Evolutionary conservation across 35 echinoderm and acorn worm genomes (phyloP), one percentile per base, ranked within the genome.

Genomic region (Diadema setosum): DNA sequence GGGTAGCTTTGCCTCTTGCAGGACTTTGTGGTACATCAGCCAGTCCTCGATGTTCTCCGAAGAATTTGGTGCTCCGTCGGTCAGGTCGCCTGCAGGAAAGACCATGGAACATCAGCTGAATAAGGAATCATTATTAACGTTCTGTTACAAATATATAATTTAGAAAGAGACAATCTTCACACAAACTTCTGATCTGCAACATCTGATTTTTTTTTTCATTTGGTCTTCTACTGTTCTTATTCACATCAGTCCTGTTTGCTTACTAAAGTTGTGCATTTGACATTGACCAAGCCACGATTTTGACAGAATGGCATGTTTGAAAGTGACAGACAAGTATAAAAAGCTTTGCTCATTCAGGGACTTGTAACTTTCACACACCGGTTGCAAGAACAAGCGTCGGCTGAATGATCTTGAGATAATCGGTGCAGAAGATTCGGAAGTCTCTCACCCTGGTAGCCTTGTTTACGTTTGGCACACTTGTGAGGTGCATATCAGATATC

Each of bases 401-500:
- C 20, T 98, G 81, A 23, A 98, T 94, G 24, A 91, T 80, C 65
- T 85, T 56, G 4, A 98, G 85, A 61, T 98, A 83, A 45, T 98
- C 88, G 45, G 88, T 60, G 69, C 96, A 98, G 64, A 98, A 98
- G 31, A 73, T 64, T 49, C 89, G 80, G 56, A 98, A 98, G 39
- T 98, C 88, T 45, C 73, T 18, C 9, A 44, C 15, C 2, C 73
- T 14, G 23, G 89, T 84, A n/a, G 92, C 88, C 75, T 93, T 91
- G 41, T 42, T 42, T 3, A 92, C 88, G 89, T 98, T 91, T 40
- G 76, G 78, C 21, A 94, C 94, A 15, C 88, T 80, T 46, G 92
- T 91, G 42, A 98, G 81, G 88, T 98, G 96, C 26, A 94, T 89
- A 45, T 98, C 96, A 61, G 96, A 98, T 81, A 98, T 94, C 96